Conservation (phyloP, 2,888 invertebrate genomes). For the Lasioglossum villosulum region DNA sequence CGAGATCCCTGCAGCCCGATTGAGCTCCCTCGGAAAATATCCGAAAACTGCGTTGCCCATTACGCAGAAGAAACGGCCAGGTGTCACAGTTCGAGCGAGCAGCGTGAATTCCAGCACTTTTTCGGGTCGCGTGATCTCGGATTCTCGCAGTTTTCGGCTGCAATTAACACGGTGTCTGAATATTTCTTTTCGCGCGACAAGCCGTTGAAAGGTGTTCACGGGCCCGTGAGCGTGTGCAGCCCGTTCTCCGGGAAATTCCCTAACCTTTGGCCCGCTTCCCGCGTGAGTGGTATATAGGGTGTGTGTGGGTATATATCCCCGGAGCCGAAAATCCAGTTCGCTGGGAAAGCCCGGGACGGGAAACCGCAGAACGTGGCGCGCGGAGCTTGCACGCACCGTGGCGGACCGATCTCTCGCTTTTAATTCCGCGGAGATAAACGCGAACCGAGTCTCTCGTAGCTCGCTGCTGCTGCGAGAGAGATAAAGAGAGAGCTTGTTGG, state of each 20-base stretch:
- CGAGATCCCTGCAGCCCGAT: neutral
- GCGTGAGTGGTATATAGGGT: neutral
- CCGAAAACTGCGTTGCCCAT: neutral
- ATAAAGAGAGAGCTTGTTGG: neutral
- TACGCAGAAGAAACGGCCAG: neutral
- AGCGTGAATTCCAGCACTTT: neutral
- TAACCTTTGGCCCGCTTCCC: neutral
- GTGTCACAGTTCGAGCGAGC: slow-evolving; percentile 1
- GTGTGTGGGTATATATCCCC: neutral
- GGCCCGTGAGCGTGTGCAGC: neutral
- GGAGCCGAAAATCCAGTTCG: slow-evolving; percentile 4
- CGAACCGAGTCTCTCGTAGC: neutral
- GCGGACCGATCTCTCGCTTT: neutral
- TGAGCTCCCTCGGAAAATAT: neutral
- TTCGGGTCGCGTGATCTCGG: neutral
- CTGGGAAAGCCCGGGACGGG: neutral
- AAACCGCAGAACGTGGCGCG: slow-evolving; percentile 3
- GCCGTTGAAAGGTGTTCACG: neutral
- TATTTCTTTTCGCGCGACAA: neutral
- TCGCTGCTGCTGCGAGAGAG: neutral
- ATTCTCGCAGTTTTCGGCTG: neutral
- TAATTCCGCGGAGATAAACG: slow-evolving; percentile 19
- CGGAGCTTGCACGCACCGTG: slow-evolving; percentile 4
- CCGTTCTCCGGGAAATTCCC: neutral
- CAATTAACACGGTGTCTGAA: neutral